Conservation (phyloP, 2,113 vertebrate genomes). For the Xenotilapia longispinis region DNA sequence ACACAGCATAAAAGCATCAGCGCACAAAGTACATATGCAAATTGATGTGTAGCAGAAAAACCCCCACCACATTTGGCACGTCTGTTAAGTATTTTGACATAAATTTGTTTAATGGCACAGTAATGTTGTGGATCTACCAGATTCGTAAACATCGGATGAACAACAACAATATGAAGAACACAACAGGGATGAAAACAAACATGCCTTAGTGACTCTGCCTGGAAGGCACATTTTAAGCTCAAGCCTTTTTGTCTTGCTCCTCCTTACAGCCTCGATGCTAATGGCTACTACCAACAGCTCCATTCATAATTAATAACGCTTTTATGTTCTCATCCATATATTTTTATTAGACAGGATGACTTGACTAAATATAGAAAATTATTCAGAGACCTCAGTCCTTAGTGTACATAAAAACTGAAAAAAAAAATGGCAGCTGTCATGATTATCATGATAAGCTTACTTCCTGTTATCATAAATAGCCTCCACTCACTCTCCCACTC, state of each 20-base stretch:
- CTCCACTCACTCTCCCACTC: neutral
- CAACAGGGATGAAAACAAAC: too few species aligned
- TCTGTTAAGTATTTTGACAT: neutral
- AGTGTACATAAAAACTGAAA: neutral
- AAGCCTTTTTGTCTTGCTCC: neutral
- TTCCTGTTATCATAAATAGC: slow-evolving; percentile 25
- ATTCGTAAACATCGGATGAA: neutral
- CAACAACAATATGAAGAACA: neutral
- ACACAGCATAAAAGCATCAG: neutral
- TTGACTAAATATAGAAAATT: neutral
- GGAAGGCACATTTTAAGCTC: neutral
- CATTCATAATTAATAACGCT: neutral
- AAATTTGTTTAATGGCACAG: neutral
- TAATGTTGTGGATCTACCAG: neutral
- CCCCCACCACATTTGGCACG: neutral
- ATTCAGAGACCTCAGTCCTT: neutral
- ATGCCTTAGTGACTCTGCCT: neutral
- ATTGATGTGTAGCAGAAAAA: neutral
- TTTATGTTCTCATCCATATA: neutral
- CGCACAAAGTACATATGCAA: neutral
- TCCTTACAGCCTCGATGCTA: neutral
- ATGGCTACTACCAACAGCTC: neutral
- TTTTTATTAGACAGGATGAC: neutral
- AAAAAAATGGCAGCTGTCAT: neutral
- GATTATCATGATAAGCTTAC: slow-evolving; percentile 26